These are phyloP conservation scores for Microchirus variegatus DNA, from an alignment of 2,797 vertebrate genomes.

Conservation along the genomic window DNA sequence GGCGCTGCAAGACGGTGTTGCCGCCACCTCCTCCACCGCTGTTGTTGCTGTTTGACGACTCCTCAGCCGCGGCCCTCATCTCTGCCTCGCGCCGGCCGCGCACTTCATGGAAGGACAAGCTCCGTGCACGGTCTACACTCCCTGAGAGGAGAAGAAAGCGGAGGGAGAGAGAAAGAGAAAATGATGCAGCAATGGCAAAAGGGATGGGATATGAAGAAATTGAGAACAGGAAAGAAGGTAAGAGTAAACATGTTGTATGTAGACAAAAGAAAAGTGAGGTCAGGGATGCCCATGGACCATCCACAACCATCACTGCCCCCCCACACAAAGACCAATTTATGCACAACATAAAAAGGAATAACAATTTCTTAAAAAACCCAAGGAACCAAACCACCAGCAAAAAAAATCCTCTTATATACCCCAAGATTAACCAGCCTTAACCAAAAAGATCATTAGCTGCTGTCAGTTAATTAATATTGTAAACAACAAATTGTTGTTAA, in stretches of 20 bases:
- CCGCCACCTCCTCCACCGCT: slow-evolving; percentile 63
- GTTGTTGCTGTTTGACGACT: slow-evolving; percentile 81
- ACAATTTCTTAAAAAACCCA: slow-evolving; percentile 13
- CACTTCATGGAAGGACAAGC: slow-evolving; percentile 82
- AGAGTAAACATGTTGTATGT: neutral
- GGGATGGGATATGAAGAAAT: neutral
- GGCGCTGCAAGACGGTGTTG: slow-evolving; percentile 93
- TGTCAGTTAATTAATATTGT: no score
- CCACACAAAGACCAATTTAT: slow-evolving; percentile 21
- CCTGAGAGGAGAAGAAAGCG: slow-evolving; percentile 45
- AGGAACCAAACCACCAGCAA: slow-evolving; percentile 14
- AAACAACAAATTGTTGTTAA: no score
- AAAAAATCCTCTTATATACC: no score
- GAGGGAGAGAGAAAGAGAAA: neutral
- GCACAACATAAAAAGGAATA: slow-evolving; percentile 9
- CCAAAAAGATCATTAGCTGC: no score
- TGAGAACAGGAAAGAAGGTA: neutral
- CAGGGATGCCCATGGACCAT: slow-evolving; percentile 4
- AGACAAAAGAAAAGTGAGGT: neutral
- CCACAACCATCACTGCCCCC: neutral
- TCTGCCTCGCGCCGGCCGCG: slow-evolving; percentile 79
- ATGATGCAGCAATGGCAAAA: neutral
- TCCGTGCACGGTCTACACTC: slow-evolving; percentile 74
- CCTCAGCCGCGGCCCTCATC: slow-evolving; percentile 95
- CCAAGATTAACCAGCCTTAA: no score